phyloP scores from a whole-genome alignment of 2,797 vertebrate genomes.

The Peromyscus melanophrys region DNA sequence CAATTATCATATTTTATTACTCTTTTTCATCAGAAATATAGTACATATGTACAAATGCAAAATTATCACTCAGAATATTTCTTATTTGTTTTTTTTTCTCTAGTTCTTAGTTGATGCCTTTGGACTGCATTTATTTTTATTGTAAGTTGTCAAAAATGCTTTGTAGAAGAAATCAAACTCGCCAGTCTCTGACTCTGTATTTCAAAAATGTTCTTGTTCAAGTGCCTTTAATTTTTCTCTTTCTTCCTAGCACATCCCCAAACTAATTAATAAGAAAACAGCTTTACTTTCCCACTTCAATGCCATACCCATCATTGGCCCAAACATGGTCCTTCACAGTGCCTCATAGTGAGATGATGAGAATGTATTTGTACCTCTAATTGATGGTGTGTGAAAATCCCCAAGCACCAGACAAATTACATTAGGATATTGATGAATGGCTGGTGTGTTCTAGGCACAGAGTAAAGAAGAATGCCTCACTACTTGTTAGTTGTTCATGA shows the following conservation, averaged over 20 bases:
- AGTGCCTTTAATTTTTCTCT: not conserved
- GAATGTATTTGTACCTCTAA: not conserved
- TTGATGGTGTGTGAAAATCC: not conserved
- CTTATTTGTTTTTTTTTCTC: not conserved
- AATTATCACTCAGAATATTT: not conserved
- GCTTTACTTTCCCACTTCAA: not conserved
- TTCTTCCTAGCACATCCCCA: not conserved
- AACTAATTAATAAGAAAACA: not conserved
- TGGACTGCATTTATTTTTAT: constrained; percentile 13
- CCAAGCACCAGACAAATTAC: not conserved
- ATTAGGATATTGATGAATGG: not conserved
- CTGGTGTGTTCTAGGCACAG: not conserved
- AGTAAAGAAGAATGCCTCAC: not conserved
- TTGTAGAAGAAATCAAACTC: constrained; percentile 12
- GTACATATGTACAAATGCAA: not conserved
- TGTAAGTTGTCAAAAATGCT: not conserved
- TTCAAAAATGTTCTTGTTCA: not conserved
- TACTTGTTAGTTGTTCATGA: not conserved
- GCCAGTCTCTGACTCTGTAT: not conserved
- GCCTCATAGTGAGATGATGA: not conserved
- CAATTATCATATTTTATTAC: not conserved
- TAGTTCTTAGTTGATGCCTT: constrained; percentile 27
- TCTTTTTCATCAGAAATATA: not conserved
- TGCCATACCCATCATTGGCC: not conserved
- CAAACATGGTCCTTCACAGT: too few species aligned